phyloP scores from a whole-genome alignment of 2,113 vertebrate genomes.

The Varanus salvator region DNA sequence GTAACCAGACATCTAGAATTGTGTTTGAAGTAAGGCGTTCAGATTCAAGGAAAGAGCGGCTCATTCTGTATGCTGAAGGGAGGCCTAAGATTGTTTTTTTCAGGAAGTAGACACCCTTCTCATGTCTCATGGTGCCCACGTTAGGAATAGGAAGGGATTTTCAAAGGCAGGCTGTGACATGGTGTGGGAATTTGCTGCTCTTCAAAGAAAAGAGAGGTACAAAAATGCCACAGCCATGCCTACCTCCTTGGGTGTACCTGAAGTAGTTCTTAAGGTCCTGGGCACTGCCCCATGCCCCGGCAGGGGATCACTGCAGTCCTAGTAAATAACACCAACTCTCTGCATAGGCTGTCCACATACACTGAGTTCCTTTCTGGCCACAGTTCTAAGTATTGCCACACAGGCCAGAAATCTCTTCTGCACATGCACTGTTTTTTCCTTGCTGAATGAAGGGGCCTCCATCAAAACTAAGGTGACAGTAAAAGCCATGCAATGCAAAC shows the following conservation, averaged over 20 bases:
- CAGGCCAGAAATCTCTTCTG: too few relatives aligned
- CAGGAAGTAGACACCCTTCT: not conserved
- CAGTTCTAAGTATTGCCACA: not conserved
- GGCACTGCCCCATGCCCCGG: not conserved
- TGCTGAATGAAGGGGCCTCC: not conserved
- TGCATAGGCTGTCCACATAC: not conserved
- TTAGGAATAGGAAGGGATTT: not conserved
- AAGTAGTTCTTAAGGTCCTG: not conserved
- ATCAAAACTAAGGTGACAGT: not conserved
- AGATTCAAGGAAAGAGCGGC: not conserved
- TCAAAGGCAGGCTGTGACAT: not conserved
- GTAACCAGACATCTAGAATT: slow-evolving; percentile 28
- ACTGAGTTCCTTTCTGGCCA: not conserved
- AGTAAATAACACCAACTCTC: not conserved
- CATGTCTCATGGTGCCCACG: not conserved
- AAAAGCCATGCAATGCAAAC: not conserved
- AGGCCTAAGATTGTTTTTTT: not conserved
- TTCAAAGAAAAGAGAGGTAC: not conserved
- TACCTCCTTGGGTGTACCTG: not conserved
- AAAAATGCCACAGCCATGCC: not conserved
- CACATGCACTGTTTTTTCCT: not conserved
- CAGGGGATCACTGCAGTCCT: not conserved
- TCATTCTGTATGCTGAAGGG: not conserved
- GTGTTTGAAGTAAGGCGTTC: slow-evolving; percentile 39
- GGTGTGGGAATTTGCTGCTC: not conserved